phyloP scores from a whole-genome alignment of 1,140 invertebrate species.

The Cardiocondyla obscurior region DNA sequence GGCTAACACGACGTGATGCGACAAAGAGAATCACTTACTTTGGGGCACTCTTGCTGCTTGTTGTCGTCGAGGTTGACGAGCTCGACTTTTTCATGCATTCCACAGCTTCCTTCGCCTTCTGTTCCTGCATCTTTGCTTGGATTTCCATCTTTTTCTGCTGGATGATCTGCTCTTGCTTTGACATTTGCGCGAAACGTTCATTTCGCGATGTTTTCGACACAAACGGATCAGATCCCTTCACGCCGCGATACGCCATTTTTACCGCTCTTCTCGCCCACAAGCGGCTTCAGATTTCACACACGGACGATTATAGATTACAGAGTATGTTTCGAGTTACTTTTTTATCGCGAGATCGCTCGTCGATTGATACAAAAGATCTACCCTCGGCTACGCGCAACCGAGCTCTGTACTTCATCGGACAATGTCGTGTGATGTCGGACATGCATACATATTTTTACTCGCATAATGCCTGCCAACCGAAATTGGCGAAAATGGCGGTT shows the following conservation, averaged over 20 bases:
- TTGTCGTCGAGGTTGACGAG: conserved; percentile 67
- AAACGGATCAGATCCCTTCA: conserved; percentile 84
- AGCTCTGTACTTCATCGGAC: conserved; percentile 6
- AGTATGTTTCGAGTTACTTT: background rate
- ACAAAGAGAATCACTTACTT: conserved; percentile 73
- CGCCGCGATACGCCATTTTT: conserved; percentile 83
- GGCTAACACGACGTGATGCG: background rate
- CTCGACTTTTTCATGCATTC: conserved; percentile 83
- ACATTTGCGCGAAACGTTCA: conserved; percentile 90
- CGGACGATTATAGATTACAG: background rate
- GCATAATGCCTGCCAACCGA: background rate
- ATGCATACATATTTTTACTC: conserved; percentile 11
- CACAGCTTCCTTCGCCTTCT: conserved; percentile 85
- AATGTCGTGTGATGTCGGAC: too few species aligned
- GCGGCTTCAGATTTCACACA: background rate
- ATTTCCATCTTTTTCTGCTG: conserved; percentile 91
- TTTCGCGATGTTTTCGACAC: conserved; percentile 85
- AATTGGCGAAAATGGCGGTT: background rate
- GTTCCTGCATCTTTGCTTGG: conserved; percentile 86
- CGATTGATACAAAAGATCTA: background rate
- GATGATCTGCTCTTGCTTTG: conserved; percentile 91
- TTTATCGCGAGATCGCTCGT: background rate
- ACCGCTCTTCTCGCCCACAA: too few species aligned
- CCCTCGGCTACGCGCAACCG: background rate
- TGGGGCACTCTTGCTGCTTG: conserved; percentile 67